Conservation (phyloP, 2,113 vertebrate species). For the Urocolius indicus region DNA sequence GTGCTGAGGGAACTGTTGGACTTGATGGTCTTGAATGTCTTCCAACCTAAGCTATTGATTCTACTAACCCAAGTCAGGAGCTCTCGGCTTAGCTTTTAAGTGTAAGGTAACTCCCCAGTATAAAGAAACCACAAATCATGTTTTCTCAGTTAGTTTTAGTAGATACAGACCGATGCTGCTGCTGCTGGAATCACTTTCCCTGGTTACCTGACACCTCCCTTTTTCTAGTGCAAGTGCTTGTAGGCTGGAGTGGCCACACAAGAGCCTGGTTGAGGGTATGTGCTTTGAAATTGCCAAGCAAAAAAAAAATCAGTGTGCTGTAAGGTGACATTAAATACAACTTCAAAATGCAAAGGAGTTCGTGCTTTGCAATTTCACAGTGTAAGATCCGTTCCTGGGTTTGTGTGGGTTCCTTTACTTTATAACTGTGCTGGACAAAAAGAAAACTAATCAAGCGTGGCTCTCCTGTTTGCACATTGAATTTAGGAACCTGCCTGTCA, state of each 20-base stretch:
- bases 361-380: background rate
- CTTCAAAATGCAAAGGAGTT: background rate
- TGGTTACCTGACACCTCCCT: background rate
- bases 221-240: background rate
- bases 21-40: no score
- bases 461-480: background rate
- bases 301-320: background rate
- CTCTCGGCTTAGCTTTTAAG: background rate
- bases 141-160: background rate
- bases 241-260: background rate
- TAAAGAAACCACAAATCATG: background rate
- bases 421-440: background rate
- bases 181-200: background rate
- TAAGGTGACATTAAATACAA: background rate
- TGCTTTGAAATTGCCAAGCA: background rate
- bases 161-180: background rate
- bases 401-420: background rate
- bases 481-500: background rate
- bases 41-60: background rate
- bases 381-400: background rate
- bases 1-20: no score
- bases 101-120: background rate
- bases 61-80: background rate
- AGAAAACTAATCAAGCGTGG: background rate
- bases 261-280: background rate